Evolutionary conservation across 37 sponge, comb jelly and placozoan species (phyloP).

Genomic region (Oopsacas minuta): DNA sequence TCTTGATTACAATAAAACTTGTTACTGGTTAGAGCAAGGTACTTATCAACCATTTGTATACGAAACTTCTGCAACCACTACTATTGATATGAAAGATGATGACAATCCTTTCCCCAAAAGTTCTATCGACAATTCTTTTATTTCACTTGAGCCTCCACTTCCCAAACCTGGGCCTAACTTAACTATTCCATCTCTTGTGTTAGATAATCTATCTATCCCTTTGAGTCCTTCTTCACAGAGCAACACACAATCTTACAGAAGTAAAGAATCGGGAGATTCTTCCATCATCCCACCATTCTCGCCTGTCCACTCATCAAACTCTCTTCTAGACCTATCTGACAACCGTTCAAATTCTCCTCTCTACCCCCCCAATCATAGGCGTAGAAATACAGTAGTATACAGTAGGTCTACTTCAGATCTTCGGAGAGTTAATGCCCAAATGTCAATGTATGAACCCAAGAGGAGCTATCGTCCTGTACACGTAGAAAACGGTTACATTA

Average conservation of each 20-base stretch:
- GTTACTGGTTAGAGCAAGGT: conserved; percentile 37
- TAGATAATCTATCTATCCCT: not conserved
- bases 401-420: not conserved
- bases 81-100: not conserved
- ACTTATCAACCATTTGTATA: not conserved
- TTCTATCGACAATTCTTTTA: not conserved
- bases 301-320: not conserved
- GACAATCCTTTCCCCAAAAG: not conserved
- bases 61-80: not conserved
- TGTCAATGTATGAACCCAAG: not conserved
- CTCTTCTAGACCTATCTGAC: not conserved
- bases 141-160: too few relatives aligned
- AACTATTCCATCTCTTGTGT: not conserved
- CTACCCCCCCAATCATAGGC: not conserved
- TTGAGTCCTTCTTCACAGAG: not conserved
- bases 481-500: not conserved
- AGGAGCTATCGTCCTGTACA: not conserved
- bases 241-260: not conserved
- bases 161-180: not conserved
- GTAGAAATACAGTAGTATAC: not conserved
- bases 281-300: not conserved
- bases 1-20: conserved; percentile 35
- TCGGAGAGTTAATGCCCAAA: not conserved
- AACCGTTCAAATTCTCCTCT: not conserved
- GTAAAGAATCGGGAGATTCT: not conserved